Percentiles rank a stretch among this genome's conserved stretches.
These are phyloP conservation scores for Rhadina sibilatrix DNA, from an alignment of 2,113 vertebrate species.

Conservation along the genomic window DNA sequence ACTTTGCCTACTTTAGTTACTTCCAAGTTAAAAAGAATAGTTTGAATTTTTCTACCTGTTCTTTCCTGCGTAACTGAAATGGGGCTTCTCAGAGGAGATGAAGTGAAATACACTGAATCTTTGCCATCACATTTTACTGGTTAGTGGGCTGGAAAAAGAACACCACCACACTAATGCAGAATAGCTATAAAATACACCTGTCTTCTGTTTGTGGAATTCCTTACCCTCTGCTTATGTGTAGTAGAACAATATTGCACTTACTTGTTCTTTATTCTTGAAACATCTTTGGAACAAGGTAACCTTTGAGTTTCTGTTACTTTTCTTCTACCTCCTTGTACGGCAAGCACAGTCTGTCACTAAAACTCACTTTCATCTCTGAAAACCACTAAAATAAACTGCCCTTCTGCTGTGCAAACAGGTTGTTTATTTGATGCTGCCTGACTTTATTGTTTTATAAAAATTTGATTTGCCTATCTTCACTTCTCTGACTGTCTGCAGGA, in stretches of 20 bases:
- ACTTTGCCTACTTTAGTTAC: background rate
- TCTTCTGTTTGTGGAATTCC: background rate
- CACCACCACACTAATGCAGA: fast-evolving
- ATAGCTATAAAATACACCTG: fast-evolving
- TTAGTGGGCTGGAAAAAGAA: background rate
- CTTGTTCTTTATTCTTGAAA: background rate
- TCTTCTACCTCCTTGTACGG: background rate
- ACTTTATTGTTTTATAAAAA: slow-evolving; percentile 31
- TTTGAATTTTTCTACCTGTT: background rate
- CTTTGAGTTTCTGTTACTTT: background rate
- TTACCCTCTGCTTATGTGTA: background rate
- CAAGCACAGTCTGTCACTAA: background rate
- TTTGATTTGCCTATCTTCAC: background rate
- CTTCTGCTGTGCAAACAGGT: background rate
- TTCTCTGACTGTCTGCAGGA: background rate
- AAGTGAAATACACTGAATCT: background rate
- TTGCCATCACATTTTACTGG: background rate
- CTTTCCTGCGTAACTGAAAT: background rate
- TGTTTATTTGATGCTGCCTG: background rate
- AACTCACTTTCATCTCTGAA: background rate
- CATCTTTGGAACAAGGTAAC: background rate
- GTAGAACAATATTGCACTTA: background rate
- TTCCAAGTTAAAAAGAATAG: background rate
- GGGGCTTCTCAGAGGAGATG: background rate
- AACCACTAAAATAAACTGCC: background rate